phyloP scores from a whole-genome alignment of 2,113 vertebrate species.

The Aphyosemion australe region DNA sequence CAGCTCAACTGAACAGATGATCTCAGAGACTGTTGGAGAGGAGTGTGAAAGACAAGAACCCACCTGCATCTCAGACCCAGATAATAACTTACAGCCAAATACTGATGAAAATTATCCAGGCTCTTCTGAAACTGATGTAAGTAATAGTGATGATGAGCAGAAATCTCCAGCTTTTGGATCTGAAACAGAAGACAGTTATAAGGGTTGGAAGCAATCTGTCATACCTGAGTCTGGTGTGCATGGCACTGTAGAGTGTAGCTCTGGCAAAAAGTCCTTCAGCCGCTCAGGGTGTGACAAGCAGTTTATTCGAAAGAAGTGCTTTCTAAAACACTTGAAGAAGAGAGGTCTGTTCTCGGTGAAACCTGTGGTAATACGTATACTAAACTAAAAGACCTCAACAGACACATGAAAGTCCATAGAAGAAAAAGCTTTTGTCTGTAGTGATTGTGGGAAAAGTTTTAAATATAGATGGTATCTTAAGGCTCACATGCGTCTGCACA shows the following conservation, averaged over 20 bases:
- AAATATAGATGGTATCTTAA: neutral
- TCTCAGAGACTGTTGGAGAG: constrained; percentile 8
- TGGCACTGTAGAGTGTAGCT: neutral
- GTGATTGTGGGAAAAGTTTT: neutral
- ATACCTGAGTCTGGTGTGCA: neutral
- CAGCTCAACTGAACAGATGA: constrained; percentile 18
- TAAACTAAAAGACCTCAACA: neutral
- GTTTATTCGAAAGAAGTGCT: neutral
- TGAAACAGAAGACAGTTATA: neutral
- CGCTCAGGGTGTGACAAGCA: constrained; percentile 29
- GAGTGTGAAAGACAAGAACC: neutral
- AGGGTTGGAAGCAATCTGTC: neutral
- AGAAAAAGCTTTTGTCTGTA: neutral
- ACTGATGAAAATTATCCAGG: neutral
- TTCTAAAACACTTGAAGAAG: neutral
- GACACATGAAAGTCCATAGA: neutral
- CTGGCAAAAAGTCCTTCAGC: neutral
- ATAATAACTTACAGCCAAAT: neutral
- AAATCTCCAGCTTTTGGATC: constrained; percentile 1
- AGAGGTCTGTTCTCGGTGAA: neutral
- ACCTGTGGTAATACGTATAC: neutral
- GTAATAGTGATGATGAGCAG: constrained; percentile 17
- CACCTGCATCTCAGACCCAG: constrained; percentile 2
- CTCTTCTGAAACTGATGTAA: constrained; percentile 16
- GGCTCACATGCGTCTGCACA: neutral